phyloP scores from a whole-genome alignment of 2,113 vertebrate genomes.

The Mesoclemmys tuberculata region DNA sequence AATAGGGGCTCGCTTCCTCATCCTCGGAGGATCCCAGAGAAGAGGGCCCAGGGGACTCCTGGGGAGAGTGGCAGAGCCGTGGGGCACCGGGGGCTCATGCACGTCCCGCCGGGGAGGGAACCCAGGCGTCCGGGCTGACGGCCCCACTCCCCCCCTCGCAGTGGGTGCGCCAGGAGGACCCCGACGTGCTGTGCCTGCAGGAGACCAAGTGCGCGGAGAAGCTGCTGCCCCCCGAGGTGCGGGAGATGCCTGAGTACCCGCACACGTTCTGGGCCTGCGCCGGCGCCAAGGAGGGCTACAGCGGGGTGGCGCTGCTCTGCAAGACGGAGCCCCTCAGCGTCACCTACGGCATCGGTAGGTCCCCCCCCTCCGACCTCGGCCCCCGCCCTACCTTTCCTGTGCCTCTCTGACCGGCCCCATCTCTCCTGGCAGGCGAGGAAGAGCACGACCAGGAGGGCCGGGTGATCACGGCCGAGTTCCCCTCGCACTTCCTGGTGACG shows the following conservation, averaged over 20 bases:
- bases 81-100: too few relatives aligned
- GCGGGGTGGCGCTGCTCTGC: constrained; percentile 90
- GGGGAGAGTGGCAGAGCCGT: too few relatives aligned
- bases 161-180: constrained; percentile 91
- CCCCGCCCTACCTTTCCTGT: neutral
- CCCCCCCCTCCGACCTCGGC: neutral
- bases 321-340: constrained; percentile 87
- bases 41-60: neutral
- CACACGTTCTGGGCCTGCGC: constrained; percentile 90
- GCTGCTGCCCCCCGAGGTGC: constrained; percentile 84
- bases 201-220: constrained; percentile 92
- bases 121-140: neutral
- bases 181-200: constrained; percentile 91
- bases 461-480: constrained; percentile 90
- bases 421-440: constrained; percentile 82
- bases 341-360: constrained; percentile 90
- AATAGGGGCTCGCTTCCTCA: too few relatives aligned
- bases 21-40: too few relatives aligned
- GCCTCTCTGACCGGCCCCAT: neutral
- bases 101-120: neutral
- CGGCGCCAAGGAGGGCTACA: constrained; percentile 89
- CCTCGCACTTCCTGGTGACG: constrained; percentile 85
- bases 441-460: constrained; percentile 93
- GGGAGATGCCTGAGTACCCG: constrained; percentile 84
- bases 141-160: constrained; percentile 24